Base-by-base conservation (phyloP, 2,113 vertebrate species). In the Xiphias gladius region DNA sequence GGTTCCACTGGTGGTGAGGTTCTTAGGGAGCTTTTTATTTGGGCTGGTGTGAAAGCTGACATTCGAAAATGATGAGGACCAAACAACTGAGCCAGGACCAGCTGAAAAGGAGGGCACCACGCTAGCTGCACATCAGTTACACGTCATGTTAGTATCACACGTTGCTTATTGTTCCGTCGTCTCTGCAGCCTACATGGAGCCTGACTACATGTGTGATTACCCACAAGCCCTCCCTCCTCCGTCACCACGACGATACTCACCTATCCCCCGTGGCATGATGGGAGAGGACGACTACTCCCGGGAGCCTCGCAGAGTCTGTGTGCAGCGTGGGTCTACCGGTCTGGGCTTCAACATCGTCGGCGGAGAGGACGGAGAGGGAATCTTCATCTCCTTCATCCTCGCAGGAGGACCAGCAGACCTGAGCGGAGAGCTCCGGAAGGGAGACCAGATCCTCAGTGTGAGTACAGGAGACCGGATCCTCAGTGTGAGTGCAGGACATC, bases 311-410 rank as follows among this genome's bases (percentile, higher is more conserved):
- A 86, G 97, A 0, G 96, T 97, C 0, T 93, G 96, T 8, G 96
- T 98, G 50, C 97, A 97, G 85, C 92, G 97, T 0, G 97, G 97
- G 0, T 95, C 96, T 11, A 97, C 96, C 0, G 97, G 97, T 0
- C 91, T 98, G 63, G 97, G 97, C 30, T 97, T 97, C 91, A 97
- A 97, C 85, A 97, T 97, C 1, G 97, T 97, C 3, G 97, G 97
- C 0, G 97, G 97, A 1, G 76, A 98, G 84, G 97, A 97, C 0
- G 97, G 96, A 1, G 97, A 97, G 80, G 96, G 97, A 0, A 97
- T 97, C 93, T 97, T 97, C 94, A 97, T 98, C 95, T 97, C 97
- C 84, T 97, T 98, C 86, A 98, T 98, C 91, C 93, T 98, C 28
- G 96, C 97, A 0, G 97, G 97, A 26, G 97, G 97, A 19, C 96